Conservation (phyloP, 2,113 vertebrate genomes). For the Phaethon lepturus region DNA sequence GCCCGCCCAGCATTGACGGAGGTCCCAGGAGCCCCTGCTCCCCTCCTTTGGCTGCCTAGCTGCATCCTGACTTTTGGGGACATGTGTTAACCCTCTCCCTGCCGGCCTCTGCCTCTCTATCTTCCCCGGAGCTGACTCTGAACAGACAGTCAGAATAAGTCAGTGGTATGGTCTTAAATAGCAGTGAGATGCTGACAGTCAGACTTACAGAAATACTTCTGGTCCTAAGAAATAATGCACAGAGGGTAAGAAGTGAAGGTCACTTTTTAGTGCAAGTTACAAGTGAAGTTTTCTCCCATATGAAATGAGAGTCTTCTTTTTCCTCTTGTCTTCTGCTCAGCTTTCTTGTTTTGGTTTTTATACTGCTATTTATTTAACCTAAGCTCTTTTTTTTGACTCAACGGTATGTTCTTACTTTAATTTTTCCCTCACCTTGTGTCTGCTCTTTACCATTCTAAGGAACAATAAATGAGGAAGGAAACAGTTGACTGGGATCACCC, state of each 20-base stretch:
- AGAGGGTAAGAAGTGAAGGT: not conserved
- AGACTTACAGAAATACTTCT: not conserved
- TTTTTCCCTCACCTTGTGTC: not conserved
- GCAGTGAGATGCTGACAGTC: not conserved
- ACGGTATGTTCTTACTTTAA: not conserved
- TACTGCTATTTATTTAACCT: not conserved
- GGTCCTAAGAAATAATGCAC: not conserved
- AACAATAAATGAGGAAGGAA: not conserved
- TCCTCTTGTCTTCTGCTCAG: not conserved
- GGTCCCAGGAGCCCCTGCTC: not conserved
- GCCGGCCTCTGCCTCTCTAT: not conserved
- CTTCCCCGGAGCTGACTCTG: not conserved
- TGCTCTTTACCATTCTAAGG: not conserved
- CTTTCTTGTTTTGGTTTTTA: not conserved
- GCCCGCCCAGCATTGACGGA: not conserved
- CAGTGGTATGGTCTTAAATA: not conserved
- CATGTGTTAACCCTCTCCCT: not conserved
- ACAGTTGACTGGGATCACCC: not conserved
- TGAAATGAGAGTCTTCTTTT: not conserved
- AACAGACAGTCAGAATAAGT: not conserved
- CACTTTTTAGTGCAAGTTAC: not conserved
- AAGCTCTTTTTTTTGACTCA: not conserved
- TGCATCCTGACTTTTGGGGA: not conserved
- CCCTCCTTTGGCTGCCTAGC: not conserved
- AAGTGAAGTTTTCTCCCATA: not conserved